Percentiles rank a stretch among this genome's conserved stretches.
Conservation (phyloP, 2,113 vertebrate species). For the Labeo rohita region DNA sequence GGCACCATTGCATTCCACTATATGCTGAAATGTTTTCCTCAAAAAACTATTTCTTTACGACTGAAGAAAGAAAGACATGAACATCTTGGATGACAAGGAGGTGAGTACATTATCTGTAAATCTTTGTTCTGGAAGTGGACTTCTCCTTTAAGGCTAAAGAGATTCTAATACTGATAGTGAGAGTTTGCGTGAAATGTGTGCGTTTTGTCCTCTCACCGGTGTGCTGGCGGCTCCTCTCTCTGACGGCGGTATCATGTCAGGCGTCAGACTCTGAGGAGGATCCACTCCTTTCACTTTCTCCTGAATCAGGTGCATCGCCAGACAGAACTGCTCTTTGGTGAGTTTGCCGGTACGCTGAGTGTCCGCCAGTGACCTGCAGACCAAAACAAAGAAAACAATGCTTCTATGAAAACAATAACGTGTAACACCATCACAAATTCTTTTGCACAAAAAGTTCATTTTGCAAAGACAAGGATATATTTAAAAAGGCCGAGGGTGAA, state of each 20-base stretch:
- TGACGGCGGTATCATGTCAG: slow-evolving; percentile 94
- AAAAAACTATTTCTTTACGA: too few relatives aligned
- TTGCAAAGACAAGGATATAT: neutral
- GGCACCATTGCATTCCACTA: too few relatives aligned
- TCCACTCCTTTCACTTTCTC: slow-evolving; percentile 93
- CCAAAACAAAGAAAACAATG: slow-evolving; percentile 11
- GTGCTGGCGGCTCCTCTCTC: slow-evolving; percentile 77
- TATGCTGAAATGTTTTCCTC: too few relatives aligned
- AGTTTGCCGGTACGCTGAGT: slow-evolving; percentile 90
- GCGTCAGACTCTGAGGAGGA: slow-evolving; percentile 85
- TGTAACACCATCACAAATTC: neutral
- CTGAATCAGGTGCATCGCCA: slow-evolving; percentile 97
- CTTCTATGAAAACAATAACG: neutral
- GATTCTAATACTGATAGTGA: neutral
- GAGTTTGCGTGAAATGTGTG: neutral
- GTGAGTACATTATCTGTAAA: too few relatives aligned
- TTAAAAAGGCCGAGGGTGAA: neutral
- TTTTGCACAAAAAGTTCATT: neutral
- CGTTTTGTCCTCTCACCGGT: slow-evolving; percentile 72
- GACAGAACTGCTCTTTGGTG: slow-evolving; percentile 91
- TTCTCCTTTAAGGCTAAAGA: too few relatives aligned
- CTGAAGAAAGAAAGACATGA: too few relatives aligned
- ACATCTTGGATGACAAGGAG: too few relatives aligned
- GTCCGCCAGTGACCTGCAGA: slow-evolving; percentile 89
- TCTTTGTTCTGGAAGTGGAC: too few relatives aligned